These are phyloP conservation scores for Anarsia innoxiella DNA, from an alignment of 2,888 invertebrate genomes.

Conservation along the genomic window DNA sequence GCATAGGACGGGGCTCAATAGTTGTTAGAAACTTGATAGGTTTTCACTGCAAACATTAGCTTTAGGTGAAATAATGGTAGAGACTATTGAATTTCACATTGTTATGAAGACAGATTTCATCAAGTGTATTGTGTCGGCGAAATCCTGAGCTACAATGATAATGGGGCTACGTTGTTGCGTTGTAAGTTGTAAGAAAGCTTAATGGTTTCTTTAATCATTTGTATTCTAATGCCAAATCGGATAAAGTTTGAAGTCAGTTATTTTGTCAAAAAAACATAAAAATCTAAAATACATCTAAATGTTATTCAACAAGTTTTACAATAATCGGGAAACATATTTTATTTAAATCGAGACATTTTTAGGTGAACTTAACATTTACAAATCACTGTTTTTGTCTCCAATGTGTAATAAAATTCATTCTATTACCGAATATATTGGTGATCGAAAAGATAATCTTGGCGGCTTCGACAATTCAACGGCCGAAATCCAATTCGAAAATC, in stretches of 20 bases:
- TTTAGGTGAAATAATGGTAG: slow-evolving; percentile 34
- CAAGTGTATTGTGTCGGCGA: slow-evolving; percentile 28
- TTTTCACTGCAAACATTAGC: slow-evolving; percentile 60
- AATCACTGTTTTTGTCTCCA: not conserved
- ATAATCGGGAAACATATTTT: not conserved
- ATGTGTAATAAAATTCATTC: not conserved
- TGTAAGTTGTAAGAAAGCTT: not conserved
- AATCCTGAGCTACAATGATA: slow-evolving; percentile 10
- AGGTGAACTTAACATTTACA: not conserved
- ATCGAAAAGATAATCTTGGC: slow-evolving; percentile 2
- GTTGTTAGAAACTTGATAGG: slow-evolving; percentile 65
- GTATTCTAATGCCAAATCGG: too few relatives aligned
- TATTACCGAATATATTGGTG: not conserved
- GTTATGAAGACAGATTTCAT: slow-evolving; percentile 39
- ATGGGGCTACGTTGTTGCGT: slow-evolving; percentile 1
- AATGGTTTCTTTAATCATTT: not conserved
- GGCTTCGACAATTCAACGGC: not conserved
- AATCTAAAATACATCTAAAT: too few relatives aligned
- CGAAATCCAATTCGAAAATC: slow-evolving; percentile 35
- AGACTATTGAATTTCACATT: slow-evolving; percentile 53
- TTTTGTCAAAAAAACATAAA: too few relatives aligned
- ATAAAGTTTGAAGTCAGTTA: too few relatives aligned
- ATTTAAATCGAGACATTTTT: slow-evolving; percentile 3
- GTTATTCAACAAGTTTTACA: not conserved
- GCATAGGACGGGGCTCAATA: slow-evolving; percentile 33